phyloP scores from a whole-genome alignment of 2,797 vertebrate genomes.

The Dendrocincla tyrannina region DNA sequence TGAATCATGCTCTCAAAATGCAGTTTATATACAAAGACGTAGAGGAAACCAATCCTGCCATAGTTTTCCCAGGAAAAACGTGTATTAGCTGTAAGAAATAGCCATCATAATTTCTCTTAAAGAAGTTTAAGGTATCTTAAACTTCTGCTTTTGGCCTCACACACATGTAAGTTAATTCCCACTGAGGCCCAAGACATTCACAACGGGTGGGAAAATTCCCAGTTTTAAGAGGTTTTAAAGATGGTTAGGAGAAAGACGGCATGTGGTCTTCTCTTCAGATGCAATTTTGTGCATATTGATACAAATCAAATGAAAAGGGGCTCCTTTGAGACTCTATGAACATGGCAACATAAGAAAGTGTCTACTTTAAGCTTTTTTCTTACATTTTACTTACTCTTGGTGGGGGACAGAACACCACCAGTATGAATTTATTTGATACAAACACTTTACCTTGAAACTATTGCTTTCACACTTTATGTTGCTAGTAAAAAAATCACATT shows the following conservation, averaged over 20 bases:
- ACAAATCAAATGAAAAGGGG: not conserved
- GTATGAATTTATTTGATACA: not conserved
- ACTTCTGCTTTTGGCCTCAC: not conserved
- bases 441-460: not conserved
- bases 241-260: not conserved
- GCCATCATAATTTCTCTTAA: not conserved
- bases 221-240: not conserved
- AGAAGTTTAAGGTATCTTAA: not conserved
- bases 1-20: not conserved
- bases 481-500: not conserved
- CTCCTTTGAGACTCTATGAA: not conserved
- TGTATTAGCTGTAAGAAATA: not conserved
- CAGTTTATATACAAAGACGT: not conserved
- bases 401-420: not conserved
- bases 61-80: not conserved
- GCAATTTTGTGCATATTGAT: not conserved
- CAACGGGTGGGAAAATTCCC: not conserved
- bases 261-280: not conserved
- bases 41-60: not conserved
- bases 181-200: not conserved
- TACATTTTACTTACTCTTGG: not conserved
- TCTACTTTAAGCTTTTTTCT: not conserved
- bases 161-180: not conserved
- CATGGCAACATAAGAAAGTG: not conserved
- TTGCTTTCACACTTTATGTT: not conserved